These are phyloP conservation scores for Ctenosaura bakeri DNA, from an alignment of 2,797 vertebrate genomes.

Conservation along the genomic window DNA sequence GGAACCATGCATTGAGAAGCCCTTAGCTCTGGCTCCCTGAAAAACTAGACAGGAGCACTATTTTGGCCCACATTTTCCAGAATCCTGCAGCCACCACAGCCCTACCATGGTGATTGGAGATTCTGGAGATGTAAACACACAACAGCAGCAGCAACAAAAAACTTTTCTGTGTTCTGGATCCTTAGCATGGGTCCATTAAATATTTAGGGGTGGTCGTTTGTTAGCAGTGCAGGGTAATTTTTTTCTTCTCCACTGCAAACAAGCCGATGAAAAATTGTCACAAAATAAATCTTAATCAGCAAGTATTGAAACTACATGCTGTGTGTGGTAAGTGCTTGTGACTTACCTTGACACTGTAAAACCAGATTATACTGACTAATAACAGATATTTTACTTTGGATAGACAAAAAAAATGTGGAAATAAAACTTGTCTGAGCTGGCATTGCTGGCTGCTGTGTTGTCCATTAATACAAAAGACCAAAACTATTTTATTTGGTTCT, in stretches of 20 bases:
- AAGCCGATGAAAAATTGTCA: background rate
- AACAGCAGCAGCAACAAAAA: no score
- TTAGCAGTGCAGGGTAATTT: background rate
- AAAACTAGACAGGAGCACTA: no score
- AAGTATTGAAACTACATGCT: background rate
- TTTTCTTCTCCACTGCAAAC: background rate
- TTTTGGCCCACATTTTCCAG: no score
- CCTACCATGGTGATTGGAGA: no score
- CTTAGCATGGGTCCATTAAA: background rate
- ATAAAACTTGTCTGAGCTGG: background rate
- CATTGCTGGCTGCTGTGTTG: background rate
- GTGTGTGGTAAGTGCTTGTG: background rate
- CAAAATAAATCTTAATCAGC: background rate
- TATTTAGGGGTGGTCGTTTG: background rate
- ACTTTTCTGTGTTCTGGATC: no score
- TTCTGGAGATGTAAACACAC: no score
- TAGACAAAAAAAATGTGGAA: background rate
- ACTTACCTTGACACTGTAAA: background rate
- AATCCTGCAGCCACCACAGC: no score
- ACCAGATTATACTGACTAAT: background rate
- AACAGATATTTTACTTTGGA: background rate
- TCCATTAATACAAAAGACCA: background rate
- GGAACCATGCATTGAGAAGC: background rate
- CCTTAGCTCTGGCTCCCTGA: background rate
- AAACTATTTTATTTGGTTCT: background rate